phyloP scores from a whole-genome alignment of 1,140 invertebrate species.

The Hycleus phaleratus region DNA sequence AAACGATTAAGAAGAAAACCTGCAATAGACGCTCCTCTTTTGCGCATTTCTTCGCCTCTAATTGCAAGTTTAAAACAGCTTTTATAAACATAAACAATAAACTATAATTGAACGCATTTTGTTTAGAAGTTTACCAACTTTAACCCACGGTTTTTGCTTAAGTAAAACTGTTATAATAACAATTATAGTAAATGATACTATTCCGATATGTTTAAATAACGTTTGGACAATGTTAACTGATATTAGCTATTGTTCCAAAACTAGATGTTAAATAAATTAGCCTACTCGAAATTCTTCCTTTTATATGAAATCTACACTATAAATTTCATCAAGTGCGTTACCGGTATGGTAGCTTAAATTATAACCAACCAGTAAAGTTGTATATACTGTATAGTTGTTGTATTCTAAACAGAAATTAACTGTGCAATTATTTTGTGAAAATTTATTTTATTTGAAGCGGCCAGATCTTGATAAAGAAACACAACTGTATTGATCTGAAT shows the following conservation, averaged over 20 bases:
- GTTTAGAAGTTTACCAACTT: not conserved
- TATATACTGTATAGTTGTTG: not conserved
- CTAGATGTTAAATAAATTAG: constrained; percentile 33
- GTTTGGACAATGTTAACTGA: constrained; percentile 31
- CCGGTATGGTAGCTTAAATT: constrained; percentile 31
- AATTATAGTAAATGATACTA: constrained; percentile 13
- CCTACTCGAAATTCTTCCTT: constrained; percentile 26
- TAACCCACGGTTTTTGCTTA: not conserved
- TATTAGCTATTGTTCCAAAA: constrained; percentile 31
- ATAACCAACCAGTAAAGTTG: constrained; percentile 9
- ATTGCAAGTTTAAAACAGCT: too few species aligned
- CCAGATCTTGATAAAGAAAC: constrained; percentile 30
- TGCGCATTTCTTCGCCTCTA: too few species aligned
- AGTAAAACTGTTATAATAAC: constrained; percentile 1
- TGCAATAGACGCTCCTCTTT: too few species aligned
- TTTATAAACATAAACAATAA: too few species aligned
- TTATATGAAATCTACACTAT: constrained; percentile 31
- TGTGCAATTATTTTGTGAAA: constrained; percentile 22
- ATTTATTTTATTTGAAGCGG: constrained; percentile 32
- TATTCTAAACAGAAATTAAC: constrained; percentile 9
- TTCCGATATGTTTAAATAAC: constrained; percentile 12
- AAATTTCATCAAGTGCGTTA: constrained; percentile 36
- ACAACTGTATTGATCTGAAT: constrained; percentile 30
- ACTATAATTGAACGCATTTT: too few species aligned
- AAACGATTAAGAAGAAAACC: too few species aligned